A percentile compares a stretch with the other conserved stretches of the same genome.
Conservation (phyloP, 2,113 vertebrate species). For the Alectura lathami region DNA sequence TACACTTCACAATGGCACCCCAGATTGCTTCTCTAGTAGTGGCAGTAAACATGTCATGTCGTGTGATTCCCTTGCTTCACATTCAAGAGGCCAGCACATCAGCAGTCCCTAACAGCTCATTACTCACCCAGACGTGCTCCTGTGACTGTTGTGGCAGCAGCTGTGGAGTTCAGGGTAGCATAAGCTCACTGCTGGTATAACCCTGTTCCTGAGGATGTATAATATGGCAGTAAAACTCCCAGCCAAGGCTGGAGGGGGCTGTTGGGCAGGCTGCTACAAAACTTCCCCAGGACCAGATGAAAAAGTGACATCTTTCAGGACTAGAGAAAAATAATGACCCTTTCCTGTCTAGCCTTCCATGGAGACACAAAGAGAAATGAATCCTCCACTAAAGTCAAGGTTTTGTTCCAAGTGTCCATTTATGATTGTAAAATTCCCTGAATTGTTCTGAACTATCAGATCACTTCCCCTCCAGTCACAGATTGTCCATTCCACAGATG, state of each 20-base stretch:
- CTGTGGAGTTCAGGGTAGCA: neutral
- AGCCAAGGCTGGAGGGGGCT: neutral
- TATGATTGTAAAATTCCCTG: neutral
- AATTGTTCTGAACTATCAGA: neutral
- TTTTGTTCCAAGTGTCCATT: neutral
- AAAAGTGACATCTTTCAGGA: neutral
- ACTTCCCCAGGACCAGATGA: neutral
- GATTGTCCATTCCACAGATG: neutral
- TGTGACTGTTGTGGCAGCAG: neutral
- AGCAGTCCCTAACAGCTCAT: neutral
- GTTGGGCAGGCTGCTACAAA: neutral
- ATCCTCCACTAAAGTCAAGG: neutral
- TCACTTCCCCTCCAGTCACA: neutral
- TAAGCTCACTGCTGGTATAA: neutral
- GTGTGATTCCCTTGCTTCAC: neutral
- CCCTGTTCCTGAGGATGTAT: neutral
- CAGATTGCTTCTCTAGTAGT: conserved; percentile 3
- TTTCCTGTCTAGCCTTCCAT: neutral
- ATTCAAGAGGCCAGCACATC: neutral
- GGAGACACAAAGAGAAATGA: neutral
- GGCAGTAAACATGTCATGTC: conserved; percentile 24
- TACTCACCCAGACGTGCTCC: neutral
- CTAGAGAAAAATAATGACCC: neutral
- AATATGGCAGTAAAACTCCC: neutral
- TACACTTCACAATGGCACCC: conserved; percentile 2